Base-by-base conservation (phyloP, 23 tunicate species). In the Trididemnum clinides region DNA sequence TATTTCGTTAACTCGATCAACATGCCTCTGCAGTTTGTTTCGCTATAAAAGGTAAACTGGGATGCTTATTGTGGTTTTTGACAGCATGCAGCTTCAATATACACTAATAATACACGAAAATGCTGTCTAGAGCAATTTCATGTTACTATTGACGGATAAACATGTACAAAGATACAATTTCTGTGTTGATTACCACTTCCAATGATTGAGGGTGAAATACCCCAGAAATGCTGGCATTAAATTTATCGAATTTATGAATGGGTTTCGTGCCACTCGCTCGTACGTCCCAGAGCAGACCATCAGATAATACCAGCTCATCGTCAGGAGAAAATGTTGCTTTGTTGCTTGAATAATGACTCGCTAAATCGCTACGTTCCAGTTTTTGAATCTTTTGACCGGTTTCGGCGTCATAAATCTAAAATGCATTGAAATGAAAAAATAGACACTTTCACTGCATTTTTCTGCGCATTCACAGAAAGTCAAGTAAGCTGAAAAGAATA, bases 171-270 rank as follows among this genome's bases (percentile, higher is more conserved):
- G 87, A 81, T 88, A 88, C 92, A 58, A 91, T 57, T 66, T 91
- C 96, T 0, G 91, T 91, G 80, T 91, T 91, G 71, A 91, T 91
- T 80, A 91, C 76, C 7, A 91, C 96, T 82, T 91, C 91, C 34
- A 86, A 36, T 12, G 91, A 91, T 34, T 73, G 78, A 18, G 96
- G 96, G 50, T 91, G 96, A 44, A 92, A 92, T 2, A 92, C 87
- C 1, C 97, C 97, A 6, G 92, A 88, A 1, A 92, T 57, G 0
- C 29, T 88, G 50, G 64, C 26, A 63, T 83, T 92, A 39, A 92
- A 88, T 50, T 92, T 84, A 64, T 92, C 97, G 69, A 88, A 92
- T 33, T 84, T 88, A 37, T 88, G 92, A 38, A 92, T 84, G 33
- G 96, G 96, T 72, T 32, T 20, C 2, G 58, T 84, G 0, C 62